Percentiles rank a stretch among this genome's conserved stretches.
These are phyloP conservation scores for Isotomurus palustris DNA, from an alignment of 2,888 invertebrate species.

Conservation along the genomic window DNA sequence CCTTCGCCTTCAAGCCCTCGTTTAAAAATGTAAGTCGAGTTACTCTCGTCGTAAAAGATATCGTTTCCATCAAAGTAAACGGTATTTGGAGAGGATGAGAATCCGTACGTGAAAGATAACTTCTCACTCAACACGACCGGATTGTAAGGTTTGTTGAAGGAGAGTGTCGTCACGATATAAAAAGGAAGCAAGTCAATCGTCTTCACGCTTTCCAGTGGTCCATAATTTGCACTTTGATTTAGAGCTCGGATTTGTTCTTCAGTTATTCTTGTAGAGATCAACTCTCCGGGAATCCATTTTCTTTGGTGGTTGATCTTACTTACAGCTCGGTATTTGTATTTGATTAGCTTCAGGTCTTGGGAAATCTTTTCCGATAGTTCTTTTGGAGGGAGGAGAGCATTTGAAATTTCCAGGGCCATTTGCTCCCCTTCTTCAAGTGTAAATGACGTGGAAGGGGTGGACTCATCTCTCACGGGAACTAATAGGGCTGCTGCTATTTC, in stretches of 20 bases:
- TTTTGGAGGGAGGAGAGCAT: conserved; percentile 4
- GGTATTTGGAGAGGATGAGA: conserved; percentile 25
- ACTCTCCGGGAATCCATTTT: conserved; percentile 32
- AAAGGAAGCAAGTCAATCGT: conserved; percentile 29
- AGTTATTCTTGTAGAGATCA: conserved; percentile 24
- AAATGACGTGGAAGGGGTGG: not conserved
- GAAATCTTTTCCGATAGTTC: conserved; percentile 9
- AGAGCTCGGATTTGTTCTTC: conserved; percentile 19
- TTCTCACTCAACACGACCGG: conserved; percentile 14
- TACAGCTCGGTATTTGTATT: conserved; percentile 13
- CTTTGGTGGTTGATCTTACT: conserved; percentile 19
- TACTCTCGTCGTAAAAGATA: conserved; percentile 13
- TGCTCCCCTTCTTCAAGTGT: conserved; percentile 10
- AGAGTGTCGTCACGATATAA: conserved; percentile 21
- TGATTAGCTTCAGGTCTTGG: conserved; percentile 9
- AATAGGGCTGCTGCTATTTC: too few species aligned
- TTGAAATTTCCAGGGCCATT: conserved; percentile 18
- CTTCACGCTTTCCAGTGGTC: conserved; percentile 21
- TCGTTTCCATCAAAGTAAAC: conserved; percentile 29
- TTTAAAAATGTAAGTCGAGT: conserved; percentile 21
- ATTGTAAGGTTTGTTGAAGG: conserved; percentile 29
- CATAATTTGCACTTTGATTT: conserved; percentile 18
- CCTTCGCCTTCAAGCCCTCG: conserved; percentile 13
- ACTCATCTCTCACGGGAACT: too few species aligned
- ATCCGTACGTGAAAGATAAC: conserved; percentile 18